Base-by-base conservation (phyloP, 2,113 vertebrate species). In the Clarias macrocephalus region DNA sequence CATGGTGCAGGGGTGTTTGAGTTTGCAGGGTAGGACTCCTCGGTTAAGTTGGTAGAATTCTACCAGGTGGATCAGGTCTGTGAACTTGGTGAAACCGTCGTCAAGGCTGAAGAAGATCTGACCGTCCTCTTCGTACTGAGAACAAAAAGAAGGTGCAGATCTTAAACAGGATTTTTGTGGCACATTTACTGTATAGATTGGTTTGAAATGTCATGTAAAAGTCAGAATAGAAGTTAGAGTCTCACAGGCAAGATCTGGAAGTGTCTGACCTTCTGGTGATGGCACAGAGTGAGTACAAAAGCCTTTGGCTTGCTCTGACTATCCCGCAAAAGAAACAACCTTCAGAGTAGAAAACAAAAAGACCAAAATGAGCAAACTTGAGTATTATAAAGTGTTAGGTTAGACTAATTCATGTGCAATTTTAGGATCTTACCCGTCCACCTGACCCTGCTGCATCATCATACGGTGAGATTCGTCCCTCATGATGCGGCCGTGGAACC, bases 1-100 rank as follows among this genome's bases (percentile, higher is more conserved):
- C 25, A 96, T 94, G 93, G 97, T 97, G 95, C 98, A 99, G 88
- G 98, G 97, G 94, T 99, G 98, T 94, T 97, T 99, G 91, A 99
- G 97, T 95, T 97, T 99, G 95, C 97, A 99, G 91, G 98, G 98
- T 95, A 99, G 95, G 85, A 98, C 95, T 88, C 98, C 98, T 94
- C 96, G 97, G 96, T 99, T 99, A 91, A 99, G 97, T 95, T 99
- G 98, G 95, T 99, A 99, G 92, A 99, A 99, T 93, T 99, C 98
- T 88, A 99, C 98, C 92, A 99, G 96, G 92, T 99, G 98, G 91
- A 99, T 99, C 94, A 99, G 95, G 95, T 99, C 98, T 3, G 96
- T 98, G 94, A 99, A 99, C 95, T 97, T 99, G 95, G 98, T 99
- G 95, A 97, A 96, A 88, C 98, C 96, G 15, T 99, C 98, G 65